phyloP scores from a whole-genome alignment of 2,888 invertebrate species.

The Desoria tigrina region DNA sequence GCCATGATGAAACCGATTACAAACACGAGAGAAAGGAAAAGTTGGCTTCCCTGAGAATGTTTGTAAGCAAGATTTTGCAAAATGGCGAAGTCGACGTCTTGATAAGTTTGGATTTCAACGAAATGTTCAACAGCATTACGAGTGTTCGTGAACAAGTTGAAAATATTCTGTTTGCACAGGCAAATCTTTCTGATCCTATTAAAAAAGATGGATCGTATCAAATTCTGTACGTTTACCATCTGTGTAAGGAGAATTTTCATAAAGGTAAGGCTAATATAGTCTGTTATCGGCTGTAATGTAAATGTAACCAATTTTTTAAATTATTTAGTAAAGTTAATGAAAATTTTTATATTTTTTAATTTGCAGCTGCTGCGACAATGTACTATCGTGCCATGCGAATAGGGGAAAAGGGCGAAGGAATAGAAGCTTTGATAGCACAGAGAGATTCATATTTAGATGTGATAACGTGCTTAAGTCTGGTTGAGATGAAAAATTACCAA shows the following conservation, averaged over 20 bases:
- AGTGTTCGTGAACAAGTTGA: conserved; percentile 49
- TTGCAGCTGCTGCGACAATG: conserved; percentile 46
- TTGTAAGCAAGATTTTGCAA: conserved; percentile 44
- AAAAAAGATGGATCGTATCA: conserved; percentile 48
- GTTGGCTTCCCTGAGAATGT: conserved; percentile 47
- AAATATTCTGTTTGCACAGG: conserved; percentile 48
- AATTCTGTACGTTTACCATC: conserved; percentile 51
- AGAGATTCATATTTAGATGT: conserved; percentile 48
- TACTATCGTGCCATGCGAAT: conserved; percentile 48
- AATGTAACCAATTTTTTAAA: not conserved
- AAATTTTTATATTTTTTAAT: not conserved
- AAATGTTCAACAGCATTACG: conserved; percentile 39
- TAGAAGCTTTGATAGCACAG: conserved; percentile 45
- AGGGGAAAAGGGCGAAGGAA: conserved; percentile 48
- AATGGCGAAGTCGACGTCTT: conserved; percentile 46
- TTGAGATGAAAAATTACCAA: conserved; percentile 35
- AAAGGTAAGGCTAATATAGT: conserved; percentile 44
- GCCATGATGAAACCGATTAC: conserved; percentile 19
- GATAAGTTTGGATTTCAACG: conserved; percentile 40
- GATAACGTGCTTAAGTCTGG: conserved; percentile 46
- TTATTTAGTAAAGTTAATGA: not conserved
- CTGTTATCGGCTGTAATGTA: not conserved
- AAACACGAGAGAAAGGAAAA: conserved; percentile 43
- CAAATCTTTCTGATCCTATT: conserved; percentile 50
- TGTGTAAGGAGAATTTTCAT: conserved; percentile 46